Evolutionary conservation across 92 coral and sea anemone genomes (phyloP), one percentile per base, ranked within the genome.

Genomic region (Phenganax subtilis): DNA sequence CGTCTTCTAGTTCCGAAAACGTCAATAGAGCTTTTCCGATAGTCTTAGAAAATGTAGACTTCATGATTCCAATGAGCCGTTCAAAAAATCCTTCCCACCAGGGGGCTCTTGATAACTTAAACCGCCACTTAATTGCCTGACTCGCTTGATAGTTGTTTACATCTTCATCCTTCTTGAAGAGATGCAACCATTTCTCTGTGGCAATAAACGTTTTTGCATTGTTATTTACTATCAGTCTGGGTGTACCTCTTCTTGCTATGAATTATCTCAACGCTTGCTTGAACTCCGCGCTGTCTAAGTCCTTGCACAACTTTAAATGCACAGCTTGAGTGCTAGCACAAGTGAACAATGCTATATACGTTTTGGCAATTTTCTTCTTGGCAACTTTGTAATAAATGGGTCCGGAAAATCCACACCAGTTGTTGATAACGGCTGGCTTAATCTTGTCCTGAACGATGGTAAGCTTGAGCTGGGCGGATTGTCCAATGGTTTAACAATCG

Each of bases 371-470:
- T 57, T 27, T 54, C 73, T 30, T 3, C 83, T 74, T 20, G 62
- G 62, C 1, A 71, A 52, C 51, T 51, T 77, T 85, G 79, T 88
- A 57, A 76, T 86, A 78, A 12, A 83, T 29, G 31, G 87, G 87
- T 9, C 89, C 86, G 0, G 90, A 25, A 89, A 85, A 72, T 87
- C 92, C 57, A 89, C 90, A 17, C 90, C 90, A 11, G 85, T 87
- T 1, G 82, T 86, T 3, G 78, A 69, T 17, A 89, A 89, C 1
- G 92, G 84, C 17, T 84, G 68, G n/a, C 86, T 72, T 16, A 80
- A 68, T 71, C 80, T 70, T 0, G 82, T 25, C 85, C 88, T 67
- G 66, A 68, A 82, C 7, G 20, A 77, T 31, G 91, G 87, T 55
- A 85, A 54, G 28, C 27, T 54, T 3, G 80, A 75, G 6, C 17